These are phyloP conservation scores for Uria aalge DNA, from an alignment of 2,113 vertebrate genomes.

Conservation along the genomic window DNA sequence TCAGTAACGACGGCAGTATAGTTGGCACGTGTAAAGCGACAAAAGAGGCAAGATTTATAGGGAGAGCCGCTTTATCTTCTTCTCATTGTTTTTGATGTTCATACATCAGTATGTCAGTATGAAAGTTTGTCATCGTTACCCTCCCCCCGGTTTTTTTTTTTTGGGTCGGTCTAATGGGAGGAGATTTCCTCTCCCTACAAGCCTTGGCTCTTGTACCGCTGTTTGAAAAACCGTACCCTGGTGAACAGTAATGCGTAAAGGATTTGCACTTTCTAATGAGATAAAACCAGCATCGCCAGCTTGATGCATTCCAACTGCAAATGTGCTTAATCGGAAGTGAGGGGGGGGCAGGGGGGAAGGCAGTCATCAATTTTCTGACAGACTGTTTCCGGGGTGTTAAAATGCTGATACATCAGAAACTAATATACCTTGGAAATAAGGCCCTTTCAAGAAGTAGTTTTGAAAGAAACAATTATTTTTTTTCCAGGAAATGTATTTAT, in stretches of 20 bases:
- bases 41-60: neutral
- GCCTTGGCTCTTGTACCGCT: neutral
- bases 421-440: neutral
- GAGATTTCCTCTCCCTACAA: neutral
- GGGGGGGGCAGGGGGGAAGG: too few relatives aligned
- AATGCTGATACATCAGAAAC: neutral
- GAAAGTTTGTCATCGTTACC: neutral
- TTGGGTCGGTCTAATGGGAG: neutral
- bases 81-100: neutral
- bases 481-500: neutral
- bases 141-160: neutral
- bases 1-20: neutral
- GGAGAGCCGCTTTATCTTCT: neutral
- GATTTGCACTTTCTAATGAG: neutral
- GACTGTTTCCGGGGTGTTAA: neutral
- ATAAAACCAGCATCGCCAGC: neutral
- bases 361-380: neutral
- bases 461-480: neutral
- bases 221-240: neutral
- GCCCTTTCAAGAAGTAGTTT: neutral
- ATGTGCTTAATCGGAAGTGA: neutral
- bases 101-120: neutral
- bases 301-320: neutral
- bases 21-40: rapidly evolving
- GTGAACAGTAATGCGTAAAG: neutral